These are phyloP conservation scores for Oreocharis arfaki DNA, from an alignment of 2,113 vertebrate species.

Conservation along the genomic window DNA sequence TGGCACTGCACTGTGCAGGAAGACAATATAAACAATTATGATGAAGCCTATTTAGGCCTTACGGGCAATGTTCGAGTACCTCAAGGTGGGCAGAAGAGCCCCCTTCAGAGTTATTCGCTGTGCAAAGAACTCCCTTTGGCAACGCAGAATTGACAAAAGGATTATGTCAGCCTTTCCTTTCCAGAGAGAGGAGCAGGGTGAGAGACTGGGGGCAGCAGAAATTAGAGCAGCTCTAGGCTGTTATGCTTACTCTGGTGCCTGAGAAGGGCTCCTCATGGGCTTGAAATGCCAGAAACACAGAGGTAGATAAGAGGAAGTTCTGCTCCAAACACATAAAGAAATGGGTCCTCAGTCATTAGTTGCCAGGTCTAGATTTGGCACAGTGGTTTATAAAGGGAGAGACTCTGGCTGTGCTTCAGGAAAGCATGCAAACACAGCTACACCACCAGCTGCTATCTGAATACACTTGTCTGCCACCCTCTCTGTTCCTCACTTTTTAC, in stretches of 20 bases:
- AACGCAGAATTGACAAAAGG: background rate
- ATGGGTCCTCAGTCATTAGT: background rate
- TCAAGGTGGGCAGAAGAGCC: slow-evolving; percentile 41
- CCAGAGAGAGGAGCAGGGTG: background rate
- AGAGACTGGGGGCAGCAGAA: background rate
- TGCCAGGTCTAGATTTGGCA: background rate
- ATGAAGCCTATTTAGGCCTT: slow-evolving; percentile 33
- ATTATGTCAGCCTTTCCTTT: slow-evolving; percentile 45
- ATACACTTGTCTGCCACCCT: background rate
- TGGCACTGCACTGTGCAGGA: background rate
- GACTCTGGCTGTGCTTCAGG: background rate
- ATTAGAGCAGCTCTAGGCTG: slow-evolving; percentile 16
- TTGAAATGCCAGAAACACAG: background rate
- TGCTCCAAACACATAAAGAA: background rate
- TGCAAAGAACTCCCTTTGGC: slow-evolving; percentile 22
- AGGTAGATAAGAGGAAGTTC: background rate
- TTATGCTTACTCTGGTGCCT: background rate
- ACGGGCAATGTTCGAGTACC: slow-evolving; percentile 12
- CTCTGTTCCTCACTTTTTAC: background rate
- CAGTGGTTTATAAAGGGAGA: background rate
- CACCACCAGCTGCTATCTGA: background rate
- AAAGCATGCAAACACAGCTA: background rate
- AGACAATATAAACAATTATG: slow-evolving; percentile 51
- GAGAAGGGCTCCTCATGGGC: background rate
- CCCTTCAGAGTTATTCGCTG: background rate